Percentiles rank a stretch among this genome's conserved stretches.
These are phyloP conservation scores for Regulus satrapa DNA, from an alignment of 2,113 vertebrate species.

Conservation along the genomic window DNA sequence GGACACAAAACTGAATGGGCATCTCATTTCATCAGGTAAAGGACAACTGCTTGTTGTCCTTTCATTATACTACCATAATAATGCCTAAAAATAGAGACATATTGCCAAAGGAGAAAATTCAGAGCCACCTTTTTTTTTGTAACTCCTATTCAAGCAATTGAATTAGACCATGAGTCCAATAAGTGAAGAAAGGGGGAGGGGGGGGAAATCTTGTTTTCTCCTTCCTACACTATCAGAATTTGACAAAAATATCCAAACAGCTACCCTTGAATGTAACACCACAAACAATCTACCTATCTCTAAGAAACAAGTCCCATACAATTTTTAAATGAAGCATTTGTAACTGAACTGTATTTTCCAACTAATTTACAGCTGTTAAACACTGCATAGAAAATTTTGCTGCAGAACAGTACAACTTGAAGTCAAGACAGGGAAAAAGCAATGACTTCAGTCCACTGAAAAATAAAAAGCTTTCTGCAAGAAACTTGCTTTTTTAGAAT, in stretches of 20 bases:
- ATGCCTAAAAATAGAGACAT: neutral
- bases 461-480: neutral
- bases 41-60: neutral
- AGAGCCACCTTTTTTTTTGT: neutral
- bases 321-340: neutral
- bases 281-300: rapidly evolving
- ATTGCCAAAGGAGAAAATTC: neutral
- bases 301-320: neutral
- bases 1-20: neutral
- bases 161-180: neutral
- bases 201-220: neutral
- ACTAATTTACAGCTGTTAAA: neutral
- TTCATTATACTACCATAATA: neutral
- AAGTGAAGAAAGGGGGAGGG: neutral
- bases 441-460: neutral
- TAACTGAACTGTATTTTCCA: neutral
- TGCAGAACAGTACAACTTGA: neutral
- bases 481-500: neutral
- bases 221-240: neutral
- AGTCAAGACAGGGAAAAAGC: neutral
- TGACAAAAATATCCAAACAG: neutral
- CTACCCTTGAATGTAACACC: neutral
- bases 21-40: neutral
- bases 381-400: neutral
- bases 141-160: neutral